Evolutionary conservation across 2,888 invertebrate genomes (phyloP).

Genomic region (Rosalia funebris): DNA sequence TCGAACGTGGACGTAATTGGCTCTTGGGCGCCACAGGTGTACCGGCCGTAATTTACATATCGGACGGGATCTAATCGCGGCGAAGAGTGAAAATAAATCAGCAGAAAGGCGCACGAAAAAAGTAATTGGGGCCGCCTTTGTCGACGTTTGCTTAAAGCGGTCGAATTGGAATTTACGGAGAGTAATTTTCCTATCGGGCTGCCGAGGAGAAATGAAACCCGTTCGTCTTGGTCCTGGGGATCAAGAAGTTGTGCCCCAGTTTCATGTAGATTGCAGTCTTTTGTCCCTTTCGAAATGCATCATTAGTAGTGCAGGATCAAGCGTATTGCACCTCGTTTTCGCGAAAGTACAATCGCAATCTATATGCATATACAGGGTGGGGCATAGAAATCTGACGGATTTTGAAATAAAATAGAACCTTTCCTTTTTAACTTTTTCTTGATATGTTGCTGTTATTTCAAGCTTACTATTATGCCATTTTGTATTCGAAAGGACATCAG

Average conservation of each 20-base stretch:
- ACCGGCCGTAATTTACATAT: conserved; percentile 33
- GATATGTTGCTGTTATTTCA: too few species aligned
- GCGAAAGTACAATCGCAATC: too few species aligned
- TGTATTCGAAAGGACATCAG: too few species aligned
- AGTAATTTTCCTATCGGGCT: conserved; percentile 4
- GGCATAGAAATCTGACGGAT: too few species aligned
- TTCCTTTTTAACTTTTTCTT: too few species aligned
- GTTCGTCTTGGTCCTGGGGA: background rate
- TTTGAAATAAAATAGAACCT: too few species aligned
- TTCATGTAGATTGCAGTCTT: too few species aligned
- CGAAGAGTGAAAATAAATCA: conserved; percentile 20
- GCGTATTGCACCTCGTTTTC: too few species aligned
- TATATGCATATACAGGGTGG: too few species aligned
- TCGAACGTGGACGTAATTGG: conserved; percentile 21
- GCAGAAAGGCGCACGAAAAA: background rate
- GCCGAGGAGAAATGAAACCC: background rate
- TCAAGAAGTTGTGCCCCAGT: background rate
- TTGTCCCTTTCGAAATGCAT: too few species aligned
- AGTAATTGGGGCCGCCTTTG: conserved; percentile 16
- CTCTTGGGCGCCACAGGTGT: conserved; percentile 33
- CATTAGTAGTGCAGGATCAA: too few species aligned
- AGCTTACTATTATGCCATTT: too few species aligned
- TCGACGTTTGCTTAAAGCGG: background rate
- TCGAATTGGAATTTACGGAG: conserved; percentile 12
- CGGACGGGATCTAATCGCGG: conserved; percentile 16